phyloP scores from a whole-genome alignment of 2,113 vertebrate species.

The Phaethon lepturus region DNA sequence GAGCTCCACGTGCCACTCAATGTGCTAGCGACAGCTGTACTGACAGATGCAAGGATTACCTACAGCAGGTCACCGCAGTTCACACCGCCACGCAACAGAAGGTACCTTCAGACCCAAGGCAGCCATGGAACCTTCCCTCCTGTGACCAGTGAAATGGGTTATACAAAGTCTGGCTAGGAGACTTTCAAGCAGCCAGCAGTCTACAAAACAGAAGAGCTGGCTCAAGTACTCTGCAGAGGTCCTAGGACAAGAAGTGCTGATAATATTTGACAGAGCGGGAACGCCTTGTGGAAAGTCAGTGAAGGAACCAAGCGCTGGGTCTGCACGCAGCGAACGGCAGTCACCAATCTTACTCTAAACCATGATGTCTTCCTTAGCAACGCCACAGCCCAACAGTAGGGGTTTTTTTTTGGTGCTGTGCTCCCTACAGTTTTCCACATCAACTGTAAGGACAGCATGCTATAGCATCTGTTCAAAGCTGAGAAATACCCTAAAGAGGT shows the following conservation, averaged over 20 bases:
- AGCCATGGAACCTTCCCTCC: background rate
- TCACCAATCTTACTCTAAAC: background rate
- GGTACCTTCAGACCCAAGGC: background rate
- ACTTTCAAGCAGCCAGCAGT: background rate
- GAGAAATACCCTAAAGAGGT: background rate
- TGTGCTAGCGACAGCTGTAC: background rate
- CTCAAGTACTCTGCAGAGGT: background rate
- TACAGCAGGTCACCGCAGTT: background rate
- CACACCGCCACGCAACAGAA: fast-evolving
- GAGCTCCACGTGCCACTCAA: background rate
- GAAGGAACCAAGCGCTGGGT: background rate
- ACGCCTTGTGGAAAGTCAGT: background rate
- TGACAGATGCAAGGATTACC: background rate
- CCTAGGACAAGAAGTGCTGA: background rate
- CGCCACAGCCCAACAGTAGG: background rate
- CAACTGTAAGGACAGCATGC: background rate
- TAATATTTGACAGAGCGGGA: fast-evolving
- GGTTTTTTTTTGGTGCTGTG: background rate
- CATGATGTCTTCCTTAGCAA: background rate
- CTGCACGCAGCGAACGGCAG: fast-evolving
- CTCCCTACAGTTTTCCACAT: background rate
- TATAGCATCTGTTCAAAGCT: background rate
- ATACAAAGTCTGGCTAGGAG: background rate
- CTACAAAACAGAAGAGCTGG: background rate
- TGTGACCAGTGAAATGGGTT: fast-evolving